Evolutionary conservation across 2,888 invertebrate genomes (phyloP).

Genomic region (Drosophila limbata): DNA sequence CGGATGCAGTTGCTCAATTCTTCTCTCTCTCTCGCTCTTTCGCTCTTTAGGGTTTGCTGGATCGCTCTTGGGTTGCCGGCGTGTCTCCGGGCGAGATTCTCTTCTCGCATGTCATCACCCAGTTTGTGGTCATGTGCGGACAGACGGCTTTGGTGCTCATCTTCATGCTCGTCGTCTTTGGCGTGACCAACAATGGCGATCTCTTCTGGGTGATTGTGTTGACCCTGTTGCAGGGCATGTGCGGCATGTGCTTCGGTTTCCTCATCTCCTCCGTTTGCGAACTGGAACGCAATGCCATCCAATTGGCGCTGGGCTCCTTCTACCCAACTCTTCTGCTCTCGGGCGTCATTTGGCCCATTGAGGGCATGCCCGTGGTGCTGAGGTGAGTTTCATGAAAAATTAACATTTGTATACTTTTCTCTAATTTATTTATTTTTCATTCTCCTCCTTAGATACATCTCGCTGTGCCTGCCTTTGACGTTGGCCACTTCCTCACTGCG

Average conservation of each 20-base stretch:
- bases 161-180: slow-evolving; percentile 96
- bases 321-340: slow-evolving; percentile 96
- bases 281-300: slow-evolving; percentile 96
- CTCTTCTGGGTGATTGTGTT: slow-evolving; percentile 93
- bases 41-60: slow-evolving; percentile 89
- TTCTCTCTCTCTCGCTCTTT: not conserved
- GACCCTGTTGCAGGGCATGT: slow-evolving; percentile 95
- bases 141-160: slow-evolving; percentile 96
- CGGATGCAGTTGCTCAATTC: not conserved
- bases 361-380: slow-evolving; percentile 95
- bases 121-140: slow-evolving; percentile 97
- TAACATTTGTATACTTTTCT: not conserved
- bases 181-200: slow-evolving; percentile 95
- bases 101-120: slow-evolving; percentile 96
- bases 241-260: slow-evolving; percentile 98
- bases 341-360: slow-evolving; percentile 98
- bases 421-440: not conserved
- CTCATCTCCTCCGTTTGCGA: slow-evolving; percentile 97
- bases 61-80: slow-evolving; percentile 97
- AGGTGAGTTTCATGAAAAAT: slow-evolving; percentile 82
- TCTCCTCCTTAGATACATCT: slow-evolving; percentile 87
- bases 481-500: slow-evolving; percentile 96
- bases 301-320: slow-evolving; percentile 96
- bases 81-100: slow-evolving; percentile 96
- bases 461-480: slow-evolving; percentile 93